Evolutionary conservation across 2,113 vertebrate species (phyloP).

Genomic region (Pimephales promelas): DNA sequence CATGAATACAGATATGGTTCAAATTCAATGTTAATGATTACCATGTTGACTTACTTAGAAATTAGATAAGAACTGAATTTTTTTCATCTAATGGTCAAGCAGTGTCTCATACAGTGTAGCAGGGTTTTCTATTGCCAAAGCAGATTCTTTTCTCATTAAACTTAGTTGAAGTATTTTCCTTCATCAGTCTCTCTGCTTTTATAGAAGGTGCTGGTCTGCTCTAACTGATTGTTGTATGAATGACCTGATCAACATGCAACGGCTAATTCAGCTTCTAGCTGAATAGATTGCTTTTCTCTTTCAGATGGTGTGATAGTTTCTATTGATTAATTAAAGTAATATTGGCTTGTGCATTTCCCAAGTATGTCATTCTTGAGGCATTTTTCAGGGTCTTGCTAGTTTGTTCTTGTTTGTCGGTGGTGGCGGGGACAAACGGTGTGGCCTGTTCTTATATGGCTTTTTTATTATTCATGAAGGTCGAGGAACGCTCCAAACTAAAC

Average conservation of each 20-base stretch:
- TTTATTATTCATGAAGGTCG: slow-evolving; percentile 80
- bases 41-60: background rate
- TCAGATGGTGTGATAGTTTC: slow-evolving; percentile 12
- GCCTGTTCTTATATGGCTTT: slow-evolving; percentile 46
- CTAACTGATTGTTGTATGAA: slow-evolving; percentile 52
- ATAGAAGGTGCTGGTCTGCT: slow-evolving; percentile 54
- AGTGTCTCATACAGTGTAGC: background rate
- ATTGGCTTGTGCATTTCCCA: background rate
- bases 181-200: slow-evolving; percentile 21
- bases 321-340: background rate
- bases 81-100: background rate
- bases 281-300: slow-evolving; percentile 28
- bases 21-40: background rate
- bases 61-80: background rate
- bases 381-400: slow-evolving; percentile 1
- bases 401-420: slow-evolving; percentile 46
- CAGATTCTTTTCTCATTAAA: slow-evolving; percentile 12
- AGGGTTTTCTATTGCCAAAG: slow-evolving; percentile 10
- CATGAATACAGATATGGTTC: background rate
- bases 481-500: slow-evolving; percentile 94
- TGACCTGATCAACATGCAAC: slow-evolving; percentile 58
- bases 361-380: background rate
- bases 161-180: background rate
- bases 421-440: slow-evolving; percentile 52
- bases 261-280: slow-evolving; percentile 26